These are phyloP conservation scores for Sminthurides aquaticus DNA, from an alignment of 2,888 invertebrate genomes.

Conservation along the genomic window DNA sequence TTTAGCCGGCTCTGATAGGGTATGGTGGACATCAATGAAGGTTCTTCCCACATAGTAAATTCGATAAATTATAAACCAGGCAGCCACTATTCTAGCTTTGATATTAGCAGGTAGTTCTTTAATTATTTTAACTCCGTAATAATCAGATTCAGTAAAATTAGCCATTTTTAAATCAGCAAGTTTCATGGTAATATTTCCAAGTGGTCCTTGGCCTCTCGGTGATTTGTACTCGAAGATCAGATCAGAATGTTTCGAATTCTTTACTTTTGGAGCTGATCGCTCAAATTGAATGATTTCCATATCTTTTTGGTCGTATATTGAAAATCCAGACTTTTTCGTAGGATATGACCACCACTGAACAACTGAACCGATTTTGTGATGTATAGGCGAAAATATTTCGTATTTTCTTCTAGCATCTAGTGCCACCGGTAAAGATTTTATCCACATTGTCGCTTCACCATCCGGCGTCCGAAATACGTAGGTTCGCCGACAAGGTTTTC, in stretches of 20 bases:
- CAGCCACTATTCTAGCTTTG: constrained; percentile 18
- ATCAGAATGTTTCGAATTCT: constrained; percentile 1
- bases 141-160: constrained; percentile 17
- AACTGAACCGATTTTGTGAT: neutral
- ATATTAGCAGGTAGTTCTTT: constrained; percentile 5
- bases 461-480: constrained; percentile 2
- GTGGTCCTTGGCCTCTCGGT: constrained; percentile 8
- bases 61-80: constrained; percentile 21
- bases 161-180: constrained; percentile 11
- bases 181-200: constrained; percentile 18
- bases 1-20: constrained; percentile 8
- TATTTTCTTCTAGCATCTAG: neutral
- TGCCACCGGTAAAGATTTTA: neutral
- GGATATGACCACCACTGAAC: neutral
- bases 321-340: neutral
- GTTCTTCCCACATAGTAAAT: constrained; percentile 14
- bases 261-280: neutral
- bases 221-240: constrained; percentile 17
- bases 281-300: constrained; percentile 15
- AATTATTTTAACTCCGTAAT: constrained; percentile 11
- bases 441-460: neutral
- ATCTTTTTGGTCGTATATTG: constrained; percentile 7
- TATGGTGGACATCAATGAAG: constrained; percentile 8
- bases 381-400: constrained; percentile 7
- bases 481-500: neutral